Conservation (phyloP, 2,113 vertebrate genomes). For the Ptilonorhynchus violaceus region DNA sequence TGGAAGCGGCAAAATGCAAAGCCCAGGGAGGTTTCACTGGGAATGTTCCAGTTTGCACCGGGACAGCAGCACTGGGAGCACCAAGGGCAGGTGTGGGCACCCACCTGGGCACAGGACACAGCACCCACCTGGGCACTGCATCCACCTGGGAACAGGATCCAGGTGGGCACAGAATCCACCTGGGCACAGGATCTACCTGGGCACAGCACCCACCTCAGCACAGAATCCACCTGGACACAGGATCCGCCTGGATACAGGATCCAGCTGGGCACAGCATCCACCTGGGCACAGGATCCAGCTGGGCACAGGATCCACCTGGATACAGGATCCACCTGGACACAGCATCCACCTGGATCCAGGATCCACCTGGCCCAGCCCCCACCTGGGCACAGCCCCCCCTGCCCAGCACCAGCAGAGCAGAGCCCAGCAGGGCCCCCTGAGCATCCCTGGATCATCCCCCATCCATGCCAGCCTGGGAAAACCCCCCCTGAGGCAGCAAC, state of each 20-base stretch:
- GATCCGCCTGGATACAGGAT: too few relatives aligned
- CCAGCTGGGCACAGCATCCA: too few relatives aligned
- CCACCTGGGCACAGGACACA: too few relatives aligned
- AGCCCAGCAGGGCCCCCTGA: neutral
- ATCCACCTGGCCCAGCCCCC: too few relatives aligned
- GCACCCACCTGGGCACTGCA: neutral
- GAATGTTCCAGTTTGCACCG: accelerated
- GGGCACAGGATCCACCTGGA: too few relatives aligned
- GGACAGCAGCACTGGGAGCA: neutral
- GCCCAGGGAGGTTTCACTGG: accelerated
- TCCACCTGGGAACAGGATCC: neutral
- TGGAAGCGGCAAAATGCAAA: accelerated
- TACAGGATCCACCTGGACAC: too few relatives aligned
- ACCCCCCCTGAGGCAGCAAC: neutral
- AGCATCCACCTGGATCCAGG: too few relatives aligned
- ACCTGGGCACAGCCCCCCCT: neutral
- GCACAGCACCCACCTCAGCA: neutral
- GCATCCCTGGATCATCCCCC: neutral
- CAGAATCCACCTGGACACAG: neutral
- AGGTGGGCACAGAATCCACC: neutral
- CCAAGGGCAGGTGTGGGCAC: too few relatives aligned
- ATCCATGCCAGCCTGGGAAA: neutral
- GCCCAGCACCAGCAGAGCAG: neutral
- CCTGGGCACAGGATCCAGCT: too few relatives aligned
- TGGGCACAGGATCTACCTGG: neutral